Conservation (phyloP, 2,888 invertebrate species). For the Eupithecia tripunctaria region DNA sequence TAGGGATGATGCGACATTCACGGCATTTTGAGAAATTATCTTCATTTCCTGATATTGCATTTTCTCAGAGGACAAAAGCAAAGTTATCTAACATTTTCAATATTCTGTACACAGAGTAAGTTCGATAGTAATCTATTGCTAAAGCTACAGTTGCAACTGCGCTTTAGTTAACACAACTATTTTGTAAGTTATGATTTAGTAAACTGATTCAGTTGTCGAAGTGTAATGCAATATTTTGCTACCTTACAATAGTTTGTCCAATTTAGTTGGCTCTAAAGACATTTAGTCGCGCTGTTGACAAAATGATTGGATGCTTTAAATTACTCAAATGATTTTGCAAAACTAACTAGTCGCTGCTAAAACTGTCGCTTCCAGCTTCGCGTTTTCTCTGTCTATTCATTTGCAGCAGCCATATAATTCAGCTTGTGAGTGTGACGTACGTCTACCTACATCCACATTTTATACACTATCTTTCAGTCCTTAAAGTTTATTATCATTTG, state of each 20-base stretch:
- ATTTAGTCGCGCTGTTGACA: not conserved
- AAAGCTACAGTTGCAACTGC: conserved; percentile 20
- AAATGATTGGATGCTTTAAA: not conserved
- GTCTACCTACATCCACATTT: not conserved
- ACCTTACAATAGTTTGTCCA: not conserved
- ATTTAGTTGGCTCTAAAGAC: not conserved
- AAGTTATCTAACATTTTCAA: conserved; percentile 2
- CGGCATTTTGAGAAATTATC: not conserved
- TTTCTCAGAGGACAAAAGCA: not conserved
- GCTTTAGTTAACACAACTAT: conserved; percentile 26
- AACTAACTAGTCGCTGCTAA: conserved; percentile 1
- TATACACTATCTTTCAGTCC: not conserved
- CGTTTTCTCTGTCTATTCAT: not conserved
- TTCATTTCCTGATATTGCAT: not conserved
- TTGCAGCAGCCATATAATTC: not conserved
- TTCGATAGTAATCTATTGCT: conserved; percentile 26
- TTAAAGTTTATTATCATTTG: conserved; percentile 5
- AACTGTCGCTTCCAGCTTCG: not conserved
- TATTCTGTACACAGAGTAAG: not conserved
- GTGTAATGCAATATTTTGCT: conserved; percentile 19
- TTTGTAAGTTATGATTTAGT: conserved; percentile 27
- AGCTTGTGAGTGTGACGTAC: not conserved
- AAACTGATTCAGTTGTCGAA: conserved; percentile 18
- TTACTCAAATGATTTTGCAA: not conserved
- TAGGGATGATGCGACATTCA: not conserved